These are phyloP conservation scores for Scelioninae gen. 1 DNA, from an alignment of 2,888 invertebrate species.

Conservation along the genomic window DNA sequence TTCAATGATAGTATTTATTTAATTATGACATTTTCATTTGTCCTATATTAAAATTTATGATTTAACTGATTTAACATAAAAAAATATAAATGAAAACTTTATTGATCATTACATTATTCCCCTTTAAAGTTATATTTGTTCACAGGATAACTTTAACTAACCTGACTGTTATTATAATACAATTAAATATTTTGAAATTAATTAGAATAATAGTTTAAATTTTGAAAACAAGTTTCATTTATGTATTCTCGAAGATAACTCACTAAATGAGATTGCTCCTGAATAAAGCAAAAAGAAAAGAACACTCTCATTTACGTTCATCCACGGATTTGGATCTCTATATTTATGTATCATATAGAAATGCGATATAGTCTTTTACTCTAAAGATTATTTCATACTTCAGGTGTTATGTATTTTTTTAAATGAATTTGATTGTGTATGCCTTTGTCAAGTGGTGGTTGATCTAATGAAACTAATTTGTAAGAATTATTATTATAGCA, in stretches of 20 bases:
- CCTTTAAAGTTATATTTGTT: neutral
- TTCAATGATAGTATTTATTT: too few species aligned
- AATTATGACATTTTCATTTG: too few species aligned
- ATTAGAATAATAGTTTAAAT: neutral
- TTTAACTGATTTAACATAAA: too few species aligned
- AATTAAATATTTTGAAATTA: neutral
- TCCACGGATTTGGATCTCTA: neutral
- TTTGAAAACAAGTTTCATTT: neutral
- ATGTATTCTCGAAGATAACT: neutral
- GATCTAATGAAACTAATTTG: conserved; percentile 11
- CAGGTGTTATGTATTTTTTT: neutral
- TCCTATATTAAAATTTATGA: too few species aligned
- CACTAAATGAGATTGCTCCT: too few species aligned
- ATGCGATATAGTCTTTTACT: neutral
- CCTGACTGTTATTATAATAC: neutral
- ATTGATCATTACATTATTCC: conserved; percentile 5
- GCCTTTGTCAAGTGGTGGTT: conserved; percentile 7
- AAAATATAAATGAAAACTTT: too few species aligned
- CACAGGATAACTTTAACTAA: neutral
- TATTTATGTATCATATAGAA: neutral
- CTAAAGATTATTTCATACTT: neutral
- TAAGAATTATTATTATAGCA: conserved; percentile 22
- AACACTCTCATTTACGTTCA: neutral
- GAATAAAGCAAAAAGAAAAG: conserved; percentile 3
- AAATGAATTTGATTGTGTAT: conserved; percentile 19